phyloP scores from a whole-genome alignment of 2,113 vertebrate species.

The Gadus macrocephalus region DNA sequence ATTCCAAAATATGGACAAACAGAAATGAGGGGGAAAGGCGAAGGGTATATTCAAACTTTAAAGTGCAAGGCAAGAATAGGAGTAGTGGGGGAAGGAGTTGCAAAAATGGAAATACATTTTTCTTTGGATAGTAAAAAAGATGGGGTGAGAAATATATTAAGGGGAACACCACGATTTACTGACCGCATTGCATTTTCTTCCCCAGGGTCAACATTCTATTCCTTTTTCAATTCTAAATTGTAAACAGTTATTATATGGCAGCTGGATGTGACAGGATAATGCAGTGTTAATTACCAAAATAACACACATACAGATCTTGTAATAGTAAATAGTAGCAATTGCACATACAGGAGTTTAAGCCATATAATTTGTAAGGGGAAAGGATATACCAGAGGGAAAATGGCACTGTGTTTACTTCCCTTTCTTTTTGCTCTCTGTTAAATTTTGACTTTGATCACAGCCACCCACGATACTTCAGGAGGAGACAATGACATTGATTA shows the following conservation, averaged over 20 bases:
- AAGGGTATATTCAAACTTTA: constrained; percentile 51
- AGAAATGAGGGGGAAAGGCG: constrained; percentile 36
- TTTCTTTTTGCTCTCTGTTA: constrained; percentile 41
- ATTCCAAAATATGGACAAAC: constrained; percentile 52
- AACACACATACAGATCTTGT: constrained; percentile 23
- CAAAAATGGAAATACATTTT: constrained; percentile 38
- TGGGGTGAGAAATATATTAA: constrained; percentile 49
- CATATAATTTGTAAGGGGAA: constrained; percentile 44
- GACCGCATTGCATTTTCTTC: constrained; percentile 19
- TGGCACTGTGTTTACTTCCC: constrained; percentile 29
- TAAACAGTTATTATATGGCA: constrained; percentile 52
- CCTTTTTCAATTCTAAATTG: constrained; percentile 16
- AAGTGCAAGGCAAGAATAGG: constrained; percentile 64
- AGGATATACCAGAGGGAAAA: constrained; percentile 38
- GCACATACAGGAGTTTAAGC: constrained; percentile 75
- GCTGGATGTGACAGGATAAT: constrained; percentile 40
- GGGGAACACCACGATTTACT: constrained; percentile 38
- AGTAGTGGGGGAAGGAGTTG: constrained; percentile 31
- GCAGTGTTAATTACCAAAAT: constrained; percentile 22
- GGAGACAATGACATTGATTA: constrained; percentile 38
- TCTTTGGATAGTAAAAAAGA: constrained; percentile 58
- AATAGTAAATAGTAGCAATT: constrained; percentile 62
- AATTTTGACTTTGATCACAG: constrained; percentile 29
- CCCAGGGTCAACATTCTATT: constrained; percentile 16
- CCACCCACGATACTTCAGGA: constrained; percentile 50